phyloP scores from a whole-genome alignment of 2,888 invertebrate genomes.

The Brachyptera risi region DNA sequence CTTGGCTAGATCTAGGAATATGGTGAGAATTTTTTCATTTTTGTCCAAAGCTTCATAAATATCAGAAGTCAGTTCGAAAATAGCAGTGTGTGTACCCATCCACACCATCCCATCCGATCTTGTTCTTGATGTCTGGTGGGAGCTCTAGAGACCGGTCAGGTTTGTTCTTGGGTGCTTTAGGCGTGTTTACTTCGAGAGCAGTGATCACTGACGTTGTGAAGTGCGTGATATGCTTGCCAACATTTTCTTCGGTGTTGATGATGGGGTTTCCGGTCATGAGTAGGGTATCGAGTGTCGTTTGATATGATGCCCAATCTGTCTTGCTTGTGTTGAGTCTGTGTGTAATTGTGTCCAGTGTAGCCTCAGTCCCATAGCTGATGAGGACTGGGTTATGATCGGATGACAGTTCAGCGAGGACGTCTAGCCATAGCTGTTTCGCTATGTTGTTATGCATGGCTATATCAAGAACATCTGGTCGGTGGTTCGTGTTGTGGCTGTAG shows the following conservation, averaged over 20 bases:
- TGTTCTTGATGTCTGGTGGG: not conserved
- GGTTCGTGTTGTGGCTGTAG: not conserved
- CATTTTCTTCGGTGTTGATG: not conserved
- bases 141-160: not conserved
- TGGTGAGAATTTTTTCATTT: too few species aligned
- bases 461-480: not conserved
- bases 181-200: not conserved
- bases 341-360: not conserved
- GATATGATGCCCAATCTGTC: not conserved
- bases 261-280: not conserved
- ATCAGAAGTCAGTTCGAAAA: too few species aligned
- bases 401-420: not conserved
- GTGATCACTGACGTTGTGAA: not conserved
- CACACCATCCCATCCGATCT: too few species aligned
- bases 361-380: not conserved
- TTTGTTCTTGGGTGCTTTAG: not conserved
- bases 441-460: not conserved
- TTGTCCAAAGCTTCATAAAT: too few species aligned
- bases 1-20: too few species aligned
- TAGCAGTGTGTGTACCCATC: too few species aligned
- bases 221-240: not conserved
- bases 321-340: not conserved
- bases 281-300: not conserved
- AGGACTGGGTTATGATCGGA: not conserved
- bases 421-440: not conserved